Evolutionary conservation across 1,140 invertebrate species (phyloP).

Genomic region (Paraescarpia echinospica): DNA sequence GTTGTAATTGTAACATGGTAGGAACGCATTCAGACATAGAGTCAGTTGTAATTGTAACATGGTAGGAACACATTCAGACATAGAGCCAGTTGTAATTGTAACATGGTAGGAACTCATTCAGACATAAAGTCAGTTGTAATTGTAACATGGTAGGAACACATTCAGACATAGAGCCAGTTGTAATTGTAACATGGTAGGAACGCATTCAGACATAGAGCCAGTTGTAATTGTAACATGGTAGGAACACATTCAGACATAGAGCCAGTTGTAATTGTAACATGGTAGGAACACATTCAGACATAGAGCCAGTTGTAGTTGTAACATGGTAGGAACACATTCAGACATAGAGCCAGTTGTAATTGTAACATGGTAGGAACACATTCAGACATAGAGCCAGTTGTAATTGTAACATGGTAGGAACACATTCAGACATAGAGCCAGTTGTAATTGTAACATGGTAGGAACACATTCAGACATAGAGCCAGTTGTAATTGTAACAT

Average conservation of each 20-base stretch:
- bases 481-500: too few relatives aligned
- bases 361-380: slow-evolving; percentile 18
- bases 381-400: too few relatives aligned
- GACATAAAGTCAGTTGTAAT: too few relatives aligned
- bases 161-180: too few relatives aligned
- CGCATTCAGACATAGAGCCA: too few relatives aligned
- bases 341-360: too few relatives aligned
- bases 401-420: slow-evolving; percentile 24
- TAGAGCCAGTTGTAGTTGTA: too few relatives aligned
- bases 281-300: slow-evolving; percentile 11
- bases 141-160: slow-evolving; percentile 22
- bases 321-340: slow-evolving; percentile 18
- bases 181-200: slow-evolving; percentile 24
- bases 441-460: slow-evolving; percentile 27
- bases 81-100: too few relatives aligned
- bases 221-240: slow-evolving; percentile 27
- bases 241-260: not conserved
- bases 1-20: slow-evolving; percentile 27
- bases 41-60: too few relatives aligned
- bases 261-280: too few relatives aligned
- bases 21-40: not conserved
- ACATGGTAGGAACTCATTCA: too few relatives aligned
- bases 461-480: not conserved
- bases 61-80: slow-evolving; percentile 11
- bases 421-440: too few relatives aligned